These are phyloP conservation scores for Epizoanthus fatuus DNA, from an alignment of 92 coral and sea anemone species.

Conservation along the genomic window DNA sequence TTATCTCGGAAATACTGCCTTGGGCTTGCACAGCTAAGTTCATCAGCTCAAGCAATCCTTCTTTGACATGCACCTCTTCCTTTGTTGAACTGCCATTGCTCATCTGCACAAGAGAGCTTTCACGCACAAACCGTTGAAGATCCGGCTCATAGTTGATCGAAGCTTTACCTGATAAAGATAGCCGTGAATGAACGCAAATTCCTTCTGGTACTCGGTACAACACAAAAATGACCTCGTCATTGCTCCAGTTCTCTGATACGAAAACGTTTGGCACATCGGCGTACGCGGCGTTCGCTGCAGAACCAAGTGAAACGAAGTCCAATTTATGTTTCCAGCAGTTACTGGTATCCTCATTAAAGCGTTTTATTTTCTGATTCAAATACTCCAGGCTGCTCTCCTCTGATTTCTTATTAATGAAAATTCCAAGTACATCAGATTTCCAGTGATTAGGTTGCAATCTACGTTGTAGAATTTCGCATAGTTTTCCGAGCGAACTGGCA, in stretches of 20 bases:
- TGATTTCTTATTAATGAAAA: background rate
- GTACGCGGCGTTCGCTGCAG: background rate
- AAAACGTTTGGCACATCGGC: background rate
- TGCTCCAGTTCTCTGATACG: background rate
- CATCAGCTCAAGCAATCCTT: background rate
- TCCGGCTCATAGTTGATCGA: background rate
- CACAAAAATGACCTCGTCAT: slow-evolving; percentile 15
- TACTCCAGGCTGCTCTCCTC: background rate
- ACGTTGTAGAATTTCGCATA: background rate
- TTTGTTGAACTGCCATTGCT: background rate
- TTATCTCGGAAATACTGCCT: background rate
- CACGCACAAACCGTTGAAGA: slow-evolving; percentile 6
- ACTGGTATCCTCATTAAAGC: background rate
- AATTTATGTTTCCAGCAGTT: background rate
- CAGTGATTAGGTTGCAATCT: background rate
- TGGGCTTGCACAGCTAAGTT: background rate
- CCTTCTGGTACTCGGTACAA: background rate
- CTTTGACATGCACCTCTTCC: background rate
- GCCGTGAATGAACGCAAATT: background rate
- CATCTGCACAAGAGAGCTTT: background rate
- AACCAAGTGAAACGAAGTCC: slow-evolving; percentile 5
- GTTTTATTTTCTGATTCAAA: slow-evolving; percentile 4
- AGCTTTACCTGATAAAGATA: background rate
- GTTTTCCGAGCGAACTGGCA: background rate
- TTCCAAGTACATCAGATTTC: slow-evolving; percentile 27